Base-by-base conservation (phyloP, 1,140 invertebrate genomes). In the Centruroides vittatus region DNA sequence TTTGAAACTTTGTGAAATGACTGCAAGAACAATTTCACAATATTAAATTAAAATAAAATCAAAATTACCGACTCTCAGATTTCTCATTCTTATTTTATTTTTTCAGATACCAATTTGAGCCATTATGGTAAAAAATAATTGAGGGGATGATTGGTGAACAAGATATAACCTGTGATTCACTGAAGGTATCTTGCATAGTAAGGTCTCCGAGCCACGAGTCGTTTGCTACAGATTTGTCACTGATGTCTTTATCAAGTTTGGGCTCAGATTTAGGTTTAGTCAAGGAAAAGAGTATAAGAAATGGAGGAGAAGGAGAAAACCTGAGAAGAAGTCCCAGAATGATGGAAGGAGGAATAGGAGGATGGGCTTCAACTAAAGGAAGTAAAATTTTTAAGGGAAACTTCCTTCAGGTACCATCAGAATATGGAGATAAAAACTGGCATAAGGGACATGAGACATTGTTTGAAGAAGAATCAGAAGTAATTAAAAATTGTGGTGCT, bases 181-280 rank as follows among this genome's bases (percentile, higher is more conserved):
- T 13, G 12, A 34, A 13, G 50, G 50, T 60, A 61, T 76, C 41
- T 41, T 41, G 41, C 51, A 36, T 53, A 36, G 51, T 86, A 23
- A 78, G 86, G 34, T 88, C 86, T 6, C 86, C 87, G 3, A 87
- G 85, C 47, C 86, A 86, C 71, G 87, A 89, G 73, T 86, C 84
- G 13, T 84, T 89, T 64, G 86, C 85, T 6, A 89, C 86, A 3
- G 86, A 89, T 70, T 72, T 89, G 46, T 88, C 85, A 0, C 73
- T 88, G 57, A 86, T 88, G 72, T 87, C 85, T 51, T 81, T 89
- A 6, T 87, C 85, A 1, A 87, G 85, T 4, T 57, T 72, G n/a
- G 82, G 84, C 0, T 84, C 82, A 5, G 83, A 86, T 58, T 75
- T 67, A 13, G 62, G 63, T 36, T 64, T 67, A 6, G 57, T 63